Evolutionary conservation across 2,888 invertebrate genomes (phyloP), one percentile per base, ranked within the genome.

Genomic region (Eupithecia dodoneata): DNA sequence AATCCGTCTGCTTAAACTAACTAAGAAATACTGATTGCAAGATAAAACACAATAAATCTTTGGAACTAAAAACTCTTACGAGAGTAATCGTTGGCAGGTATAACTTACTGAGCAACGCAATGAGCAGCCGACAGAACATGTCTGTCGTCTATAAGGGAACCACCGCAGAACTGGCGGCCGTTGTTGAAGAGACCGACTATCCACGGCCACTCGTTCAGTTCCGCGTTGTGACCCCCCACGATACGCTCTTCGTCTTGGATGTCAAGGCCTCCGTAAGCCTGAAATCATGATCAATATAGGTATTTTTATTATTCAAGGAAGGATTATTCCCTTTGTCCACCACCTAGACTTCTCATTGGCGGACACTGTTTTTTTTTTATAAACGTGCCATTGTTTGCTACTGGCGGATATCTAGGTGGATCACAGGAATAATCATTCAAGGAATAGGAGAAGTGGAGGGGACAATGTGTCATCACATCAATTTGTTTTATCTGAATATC

Each of bases 61-160:
- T 41, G 13, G 13, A 6, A 4, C 0, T 42, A 15, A 12, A 30
- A 1, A n/a, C n/a, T n/a, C 30, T 3, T 66, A 13, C 42, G 41
- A n/a, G 41, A 52, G 30, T 72, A 18, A 15, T 30, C 18, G 30
- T 69, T 7, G 30, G 3, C 0, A 69, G 10, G 6, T 55, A 45
- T 4, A 77, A 86, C 97, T 96, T 95, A 98, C 98, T 98, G 97
- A 49, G 98, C 98, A 45, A 98, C 97, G 89, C 98, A 98, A 92
- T 98, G 98, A 2, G 98, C 98, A 3, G 98, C 98, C 2, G 98
- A 97, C 15, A 98, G 93, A 72, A 98, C 96, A 87, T 98, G 98
- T 73, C 89, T 92, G 81, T 96, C 96, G 85, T 98, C 98, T 80
- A 98, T 97, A 69, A 98, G 94, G 0, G 98, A 98, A 12, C 98